Evolutionary conservation across 2,113 vertebrate genomes (phyloP).

Genomic region (Sander vitreus): DNA sequence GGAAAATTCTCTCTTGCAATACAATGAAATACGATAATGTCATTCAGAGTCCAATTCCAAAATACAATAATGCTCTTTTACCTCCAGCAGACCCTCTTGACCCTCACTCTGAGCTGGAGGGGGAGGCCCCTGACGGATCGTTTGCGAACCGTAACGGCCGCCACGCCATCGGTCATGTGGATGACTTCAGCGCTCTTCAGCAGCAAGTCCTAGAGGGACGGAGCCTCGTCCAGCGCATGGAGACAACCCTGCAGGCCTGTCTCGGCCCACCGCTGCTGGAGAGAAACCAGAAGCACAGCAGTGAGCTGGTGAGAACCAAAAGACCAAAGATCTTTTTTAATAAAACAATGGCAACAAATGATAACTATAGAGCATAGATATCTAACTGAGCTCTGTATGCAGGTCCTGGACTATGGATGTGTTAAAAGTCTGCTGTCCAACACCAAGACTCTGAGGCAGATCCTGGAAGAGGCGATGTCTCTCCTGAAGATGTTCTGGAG

Average conservation of each 20-base stretch:
- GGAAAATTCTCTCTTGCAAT: background rate
- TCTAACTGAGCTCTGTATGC: slow-evolving; percentile 13
- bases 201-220: slow-evolving; percentile 90
- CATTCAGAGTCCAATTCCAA: background rate
- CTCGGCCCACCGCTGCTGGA: slow-evolving; percentile 66
- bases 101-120: slow-evolving; percentile 83
- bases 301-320: slow-evolving; percentile 65
- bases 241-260: slow-evolving; percentile 76
- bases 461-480: slow-evolving; percentile 87
- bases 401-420: slow-evolving; percentile 80
- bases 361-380: background rate
- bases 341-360: background rate
- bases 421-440: slow-evolving; percentile 83
- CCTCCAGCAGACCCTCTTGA: slow-evolving; percentile 76
- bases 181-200: slow-evolving; percentile 89
- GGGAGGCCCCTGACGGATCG: slow-evolving; percentile 76
- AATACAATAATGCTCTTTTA: background rate
- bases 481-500: slow-evolving; percentile 94
- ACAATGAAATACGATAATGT: background rate
- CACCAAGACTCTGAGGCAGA: slow-evolving; percentile 84
- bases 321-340: background rate
- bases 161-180: slow-evolving; percentile 86
- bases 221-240: slow-evolving; percentile 85
- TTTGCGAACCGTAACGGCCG: slow-evolving; percentile 85
- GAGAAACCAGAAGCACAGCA: slow-evolving; percentile 58